Evolutionary conservation across 1,140 invertebrate species (phyloP), one percentile per base, ranked within the genome.

Genomic region (Chionoecetes opilio): DNA sequence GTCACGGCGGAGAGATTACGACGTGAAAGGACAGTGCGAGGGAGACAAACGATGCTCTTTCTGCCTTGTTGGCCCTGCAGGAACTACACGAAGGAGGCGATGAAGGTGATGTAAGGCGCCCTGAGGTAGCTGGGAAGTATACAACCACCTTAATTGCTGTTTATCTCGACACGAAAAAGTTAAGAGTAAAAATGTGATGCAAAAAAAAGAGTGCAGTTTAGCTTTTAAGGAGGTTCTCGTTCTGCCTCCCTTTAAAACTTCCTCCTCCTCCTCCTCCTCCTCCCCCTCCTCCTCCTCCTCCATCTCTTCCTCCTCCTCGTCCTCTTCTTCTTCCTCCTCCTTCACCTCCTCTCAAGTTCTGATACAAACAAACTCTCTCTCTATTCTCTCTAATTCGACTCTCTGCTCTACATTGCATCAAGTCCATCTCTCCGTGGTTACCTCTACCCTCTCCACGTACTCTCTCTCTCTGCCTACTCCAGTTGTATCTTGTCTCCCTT

Each of bases 261-360:
- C 53, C 53, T 75, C 53, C 53, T 75, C 53, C 53, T 75, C 53
- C 53, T 75, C 53, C 53, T 75, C 53, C 53, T 75, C 53, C 53
- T 75, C 53, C 53, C 26, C 53, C 53, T 75, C 53, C 53, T n/a
- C 63, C 63, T 75, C 63, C 63, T 75, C 63, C 63, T 75, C 63
- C 63, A n/a, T 26, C 63, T 75, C 63, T 26, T 75, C 63, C 63
- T 75, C 63, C 63, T 75, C 63, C 63, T 75, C 63, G 21, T n/a
- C 63, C 21, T n/a, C 63, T 8, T 46, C 41, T 14, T 8, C 41
- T 14, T 8, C 41, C 41, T 8, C 5, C 41, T 8, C 41, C 41
- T 8, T 14, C 41, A 46, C 41, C 41, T 8, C 41, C 41, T n/a
- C n/a, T n/a, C n/a, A n/a, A n/a, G n/a, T n/a, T n/a, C n/a, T n/a